These are phyloP conservation scores for Tetheella fluctuosa DNA, from an alignment of 2,888 invertebrate genomes.

Conservation along the genomic window DNA sequence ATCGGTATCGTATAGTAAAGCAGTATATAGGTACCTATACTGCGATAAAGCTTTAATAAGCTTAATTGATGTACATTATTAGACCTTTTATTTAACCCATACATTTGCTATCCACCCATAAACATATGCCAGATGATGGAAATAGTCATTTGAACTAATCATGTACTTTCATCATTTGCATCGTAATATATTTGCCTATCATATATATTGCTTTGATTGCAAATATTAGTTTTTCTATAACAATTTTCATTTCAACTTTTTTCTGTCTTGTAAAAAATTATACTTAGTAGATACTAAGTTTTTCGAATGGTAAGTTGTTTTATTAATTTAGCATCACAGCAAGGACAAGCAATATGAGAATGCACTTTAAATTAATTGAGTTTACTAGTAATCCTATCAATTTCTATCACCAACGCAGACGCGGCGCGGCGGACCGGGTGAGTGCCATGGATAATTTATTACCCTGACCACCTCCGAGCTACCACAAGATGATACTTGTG, in stretches of 20 bases:
- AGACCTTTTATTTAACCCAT: not conserved
- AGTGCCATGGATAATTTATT: conserved; percentile 52
- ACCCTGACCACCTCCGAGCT: conserved; percentile 46
- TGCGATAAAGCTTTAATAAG: too few species aligned
- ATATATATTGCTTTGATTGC: too few species aligned
- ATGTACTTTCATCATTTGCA: not conserved
- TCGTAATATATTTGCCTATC: too few species aligned
- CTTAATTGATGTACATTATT: not conserved
- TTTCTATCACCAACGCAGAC: conserved; percentile 39
- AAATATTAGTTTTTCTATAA: not conserved
- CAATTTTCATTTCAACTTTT: not conserved
- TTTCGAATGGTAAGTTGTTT: not conserved
- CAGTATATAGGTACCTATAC: not conserved
- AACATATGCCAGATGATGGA: not conserved
- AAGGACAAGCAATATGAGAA: conserved; percentile 30
- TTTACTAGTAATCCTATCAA: conserved; percentile 51
- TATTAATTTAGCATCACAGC: not conserved
- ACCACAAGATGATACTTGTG: conserved; percentile 44
- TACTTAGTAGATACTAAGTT: too few species aligned
- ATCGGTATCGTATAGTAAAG: not conserved
- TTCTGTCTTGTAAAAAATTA: not conserved
- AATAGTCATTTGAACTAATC: too few species aligned
- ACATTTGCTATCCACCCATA: not conserved
- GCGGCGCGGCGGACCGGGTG: conserved; percentile 32
- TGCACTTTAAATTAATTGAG: conserved; percentile 54